Base-by-base conservation (phyloP, 2,888 invertebrate genomes). In the Steinernema carpocapsae region DNA sequence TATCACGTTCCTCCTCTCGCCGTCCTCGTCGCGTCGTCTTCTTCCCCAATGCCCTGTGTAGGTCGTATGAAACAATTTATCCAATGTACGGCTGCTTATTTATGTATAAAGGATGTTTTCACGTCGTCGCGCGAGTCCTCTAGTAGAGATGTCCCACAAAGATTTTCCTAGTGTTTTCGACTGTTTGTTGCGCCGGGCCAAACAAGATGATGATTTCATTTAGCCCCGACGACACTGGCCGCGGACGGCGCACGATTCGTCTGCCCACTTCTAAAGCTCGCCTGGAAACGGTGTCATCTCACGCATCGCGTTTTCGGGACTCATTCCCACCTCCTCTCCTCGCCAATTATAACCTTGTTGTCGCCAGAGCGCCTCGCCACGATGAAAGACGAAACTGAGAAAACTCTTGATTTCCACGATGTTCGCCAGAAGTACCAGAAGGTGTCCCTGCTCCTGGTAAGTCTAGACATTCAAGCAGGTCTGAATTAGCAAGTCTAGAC, bases 41-140 rank as follows among this genome's bases (percentile, higher is more conserved):
- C 32, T 64, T 64, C 37, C 64, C 64, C 32, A 64, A 29, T 64
- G 10, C 64, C 64, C 64, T 32, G 64, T 64, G 64, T 64, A 26
- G 32, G 37, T 64, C 64, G 64, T 64, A 37, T 19, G 48, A 48
- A 48, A 48, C 48, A 48, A 19, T 32, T 56, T 64, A 32, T 64
- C 64, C 32, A 32, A 52, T 22, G 29, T 64, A 32, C 64, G 64
- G 26, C 64, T 64, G 64, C 64, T 64, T 56, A 17, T 64, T 29
- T 37, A 64, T 64, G 64, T 64, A 64, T 64, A 64, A 64, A 64
- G 10, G 32, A 64, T 37, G 17, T 64, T 64, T 48, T 19, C 19
- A 7, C 19, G 48, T 48, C 48, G 48, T 48, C 19, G 17, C 48
- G 48, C 48, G 37, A 37, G 37, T 37, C 37, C 37, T 37, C 37